Conservation (phyloP, 2,888 invertebrate genomes). For the Tenthredo notha region DNA sequence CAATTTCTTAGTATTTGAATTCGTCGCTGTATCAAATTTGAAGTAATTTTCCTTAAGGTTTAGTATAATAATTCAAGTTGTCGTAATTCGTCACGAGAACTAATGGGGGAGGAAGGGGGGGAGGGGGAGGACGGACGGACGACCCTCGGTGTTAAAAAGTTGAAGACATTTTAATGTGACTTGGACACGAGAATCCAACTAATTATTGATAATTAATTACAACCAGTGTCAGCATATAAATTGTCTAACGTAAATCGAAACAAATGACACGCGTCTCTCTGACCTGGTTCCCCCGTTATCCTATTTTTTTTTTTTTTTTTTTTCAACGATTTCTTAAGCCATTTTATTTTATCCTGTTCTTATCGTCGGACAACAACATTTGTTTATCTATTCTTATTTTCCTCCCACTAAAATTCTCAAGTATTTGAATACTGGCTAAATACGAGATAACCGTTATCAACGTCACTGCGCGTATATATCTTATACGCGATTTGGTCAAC, state of each 20-base stretch:
- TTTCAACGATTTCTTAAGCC: background rate
- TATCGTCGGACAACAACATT: conserved; percentile 5
- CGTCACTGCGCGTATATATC: background rate
- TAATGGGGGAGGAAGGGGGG: background rate
- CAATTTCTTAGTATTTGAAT: background rate
- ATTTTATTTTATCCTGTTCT: background rate
- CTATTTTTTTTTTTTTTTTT: no score
- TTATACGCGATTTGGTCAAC: background rate
- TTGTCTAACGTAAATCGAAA: background rate
- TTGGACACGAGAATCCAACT: background rate
- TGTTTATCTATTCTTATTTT: background rate
- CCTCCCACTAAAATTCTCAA: background rate
- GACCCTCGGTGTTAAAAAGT: background rate
- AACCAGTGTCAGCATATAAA: background rate
- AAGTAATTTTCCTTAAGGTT: background rate
- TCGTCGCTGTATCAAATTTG: background rate
- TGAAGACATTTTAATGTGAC: background rate
- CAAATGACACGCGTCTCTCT: conserved; percentile 28
- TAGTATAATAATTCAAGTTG: background rate
- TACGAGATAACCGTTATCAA: background rate
- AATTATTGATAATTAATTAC: conserved; percentile 19
- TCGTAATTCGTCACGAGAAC: conserved; percentile 1
- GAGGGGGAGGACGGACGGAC: no score
- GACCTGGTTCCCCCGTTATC: background rate
- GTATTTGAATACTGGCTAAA: background rate